Conservation (phyloP, 1,140 invertebrate species). For the Drosophila nikananu region DNA sequence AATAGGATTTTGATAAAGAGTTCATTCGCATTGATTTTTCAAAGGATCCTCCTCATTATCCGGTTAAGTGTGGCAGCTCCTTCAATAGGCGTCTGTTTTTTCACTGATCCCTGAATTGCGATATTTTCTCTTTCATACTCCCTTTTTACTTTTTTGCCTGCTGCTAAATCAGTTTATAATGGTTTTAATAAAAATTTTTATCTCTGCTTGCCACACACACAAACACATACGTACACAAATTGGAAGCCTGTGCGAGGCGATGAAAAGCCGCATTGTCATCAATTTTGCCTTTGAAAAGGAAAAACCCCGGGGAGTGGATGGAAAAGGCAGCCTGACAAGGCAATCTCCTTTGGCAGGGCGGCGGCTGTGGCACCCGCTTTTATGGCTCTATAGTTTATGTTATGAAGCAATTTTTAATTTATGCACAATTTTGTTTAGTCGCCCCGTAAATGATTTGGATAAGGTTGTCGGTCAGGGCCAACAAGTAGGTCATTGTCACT, state of each 20-base stretch:
- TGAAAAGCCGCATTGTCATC: constrained; percentile 82
- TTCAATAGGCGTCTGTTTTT: constrained; percentile 23
- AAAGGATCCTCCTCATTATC: constrained; percentile 46
- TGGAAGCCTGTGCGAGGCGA: constrained; percentile 50
- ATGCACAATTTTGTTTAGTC: constrained; percentile 70
- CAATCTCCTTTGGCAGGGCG: constrained; percentile 46
- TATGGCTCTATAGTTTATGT: constrained; percentile 73
- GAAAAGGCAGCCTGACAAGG: constrained; percentile 28
- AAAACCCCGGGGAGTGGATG: constrained; percentile 36
- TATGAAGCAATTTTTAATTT: constrained; percentile 75
- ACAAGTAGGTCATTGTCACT: constrained; percentile 78
- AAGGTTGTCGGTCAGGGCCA: constrained; percentile 10
- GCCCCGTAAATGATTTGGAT: constrained; percentile 21
- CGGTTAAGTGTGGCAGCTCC: constrained; percentile 27
- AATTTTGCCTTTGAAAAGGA: constrained; percentile 67
- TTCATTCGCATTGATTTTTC: constrained; percentile 14
- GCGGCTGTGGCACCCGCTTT: constrained; percentile 52
- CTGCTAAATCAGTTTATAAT: constrained; percentile 68
- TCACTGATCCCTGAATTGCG: constrained; percentile 28
- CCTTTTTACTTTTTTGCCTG: constrained; percentile 30
- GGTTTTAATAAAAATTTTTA: constrained; percentile 82
- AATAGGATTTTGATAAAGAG: constrained; percentile 9
- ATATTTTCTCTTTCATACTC: constrained; percentile 32
- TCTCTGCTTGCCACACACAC: constrained; percentile 65
- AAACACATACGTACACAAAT: constrained; percentile 20